Conservation (phyloP, 2,888 invertebrate genomes). For the Stenichneumon culpator region DNA sequence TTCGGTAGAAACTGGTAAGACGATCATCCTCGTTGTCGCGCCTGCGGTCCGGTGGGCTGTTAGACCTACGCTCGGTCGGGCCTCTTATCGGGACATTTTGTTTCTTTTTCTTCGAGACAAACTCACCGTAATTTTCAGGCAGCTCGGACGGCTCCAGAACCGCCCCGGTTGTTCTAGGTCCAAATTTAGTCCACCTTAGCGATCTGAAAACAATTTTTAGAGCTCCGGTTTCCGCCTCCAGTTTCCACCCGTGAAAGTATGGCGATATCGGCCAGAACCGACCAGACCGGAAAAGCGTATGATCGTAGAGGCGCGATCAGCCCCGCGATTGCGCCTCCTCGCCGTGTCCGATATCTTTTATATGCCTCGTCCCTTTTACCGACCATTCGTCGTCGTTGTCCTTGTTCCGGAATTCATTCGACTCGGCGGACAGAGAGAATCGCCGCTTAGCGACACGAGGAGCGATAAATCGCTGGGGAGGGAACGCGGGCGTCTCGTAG, state of each 20-base stretch:
- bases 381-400: slow-evolving; percentile 41
- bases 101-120: not conserved
- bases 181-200: not conserved
- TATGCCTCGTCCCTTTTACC: slow-evolving; percentile 7
- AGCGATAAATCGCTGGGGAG: slow-evolving; percentile 56
- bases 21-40: slow-evolving; percentile 35
- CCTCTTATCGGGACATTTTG: not conserved
- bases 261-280: no score
- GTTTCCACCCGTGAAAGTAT: no score
- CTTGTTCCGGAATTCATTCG: slow-evolving; percentile 66
- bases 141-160: not conserved
- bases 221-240: no score
- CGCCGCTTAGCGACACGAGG: slow-evolving; percentile 50
- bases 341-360: slow-evolving; percentile 13
- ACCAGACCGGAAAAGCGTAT: not conserved
- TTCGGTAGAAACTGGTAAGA: slow-evolving; percentile 13
- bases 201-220: not conserved
- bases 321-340: slow-evolving; percentile 23
- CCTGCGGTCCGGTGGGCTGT: not conserved
- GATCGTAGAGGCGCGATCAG: slow-evolving; percentile 2
- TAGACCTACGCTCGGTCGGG: not conserved
- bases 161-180: not conserved
- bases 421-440: slow-evolving; percentile 40
- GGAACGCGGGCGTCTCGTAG: slow-evolving; percentile 68
- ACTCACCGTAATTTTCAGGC: not conserved